Evolutionary conservation across 2,113 vertebrate genomes (phyloP), one percentile per base, ranked within the genome.

Genomic region (Leucoraja erinaceus): DNA sequence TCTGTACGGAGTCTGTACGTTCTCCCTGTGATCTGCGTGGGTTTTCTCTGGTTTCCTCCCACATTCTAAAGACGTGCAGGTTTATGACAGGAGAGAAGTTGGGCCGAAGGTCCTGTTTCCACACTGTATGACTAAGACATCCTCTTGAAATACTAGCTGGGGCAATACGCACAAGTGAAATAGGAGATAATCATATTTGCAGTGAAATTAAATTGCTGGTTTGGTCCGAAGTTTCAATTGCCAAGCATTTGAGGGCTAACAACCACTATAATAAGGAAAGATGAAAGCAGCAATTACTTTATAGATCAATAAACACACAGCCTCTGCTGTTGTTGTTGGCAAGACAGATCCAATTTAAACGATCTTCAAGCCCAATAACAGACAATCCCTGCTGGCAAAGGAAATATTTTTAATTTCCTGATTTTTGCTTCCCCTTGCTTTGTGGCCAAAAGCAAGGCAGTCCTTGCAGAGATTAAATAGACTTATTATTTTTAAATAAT

Each of bases 271-370:
- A 72, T 72, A 74, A 91, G 68, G 31, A 54, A 72, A 91, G 31
- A 47, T 91, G 90, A 91, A 91, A 91, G 38, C 68, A 72, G 33
- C 90, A 91, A 91, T 91, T 91, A 91, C 33, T 63, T 91, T 68
- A 74, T 33, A 74, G 90, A 70, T 68, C 61, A 31, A 91, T 72
- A 72, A 72, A 91, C 90, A 91, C 66, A 47, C 31, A 70, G 10
- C 33, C 70, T 47, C 83, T 33, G 83, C 83, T 63, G 83, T 88
- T 91, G 47, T 22, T 33, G 66, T 72, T 91, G 88, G 88, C 88
- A 91, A 70, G 38, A 70, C 33, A 25, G 20, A 74, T 47, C 16
- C 90, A 74, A 72, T 91, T 72, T 72, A 72, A 91, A 31, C 20
- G 20, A 54, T 20, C 38, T 72, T 91, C 90, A 72, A 72, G 68